A percentile compares a stretch with the other conserved stretches of the same genome.
These are phyloP conservation scores for Trinectes maculatus DNA, from an alignment of 2,113 vertebrate species.

Conservation along the genomic window DNA sequence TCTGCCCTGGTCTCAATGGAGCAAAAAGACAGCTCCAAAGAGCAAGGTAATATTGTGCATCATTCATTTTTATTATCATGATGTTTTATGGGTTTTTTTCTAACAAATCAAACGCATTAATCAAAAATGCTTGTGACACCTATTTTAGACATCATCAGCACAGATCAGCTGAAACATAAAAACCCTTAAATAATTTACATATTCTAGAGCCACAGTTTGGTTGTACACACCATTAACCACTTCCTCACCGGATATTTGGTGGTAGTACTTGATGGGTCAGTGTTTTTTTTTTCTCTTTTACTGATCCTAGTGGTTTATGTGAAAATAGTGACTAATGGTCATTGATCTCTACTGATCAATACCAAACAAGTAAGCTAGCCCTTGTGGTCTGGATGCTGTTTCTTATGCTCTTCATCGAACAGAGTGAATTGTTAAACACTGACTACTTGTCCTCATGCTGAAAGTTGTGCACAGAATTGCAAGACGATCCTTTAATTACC, in stretches of 20 bases:
- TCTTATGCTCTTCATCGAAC: too few species aligned
- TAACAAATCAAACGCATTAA: background rate
- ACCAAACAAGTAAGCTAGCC: background rate
- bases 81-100: too few species aligned
- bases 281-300: slow-evolving; percentile 20
- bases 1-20: slow-evolving; percentile 98
- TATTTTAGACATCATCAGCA: too few species aligned
- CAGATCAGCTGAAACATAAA: background rate
- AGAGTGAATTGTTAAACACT: background rate
- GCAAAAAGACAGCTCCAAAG: slow-evolving; percentile 90
- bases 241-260: background rate
- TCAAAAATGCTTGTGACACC: background rate
- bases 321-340: slow-evolving; percentile 13
- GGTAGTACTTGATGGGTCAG: slow-evolving; percentile 1
- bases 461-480: background rate
- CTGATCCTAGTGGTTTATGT: slow-evolving; percentile 19
- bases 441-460: too few species aligned
- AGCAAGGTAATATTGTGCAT: slow-evolving; percentile 85
- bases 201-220: background rate
- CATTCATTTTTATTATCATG: background rate
- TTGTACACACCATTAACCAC: background rate
- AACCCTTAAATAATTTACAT: background rate
- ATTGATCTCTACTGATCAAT: background rate
- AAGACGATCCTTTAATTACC: too few species aligned
- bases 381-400: too few species aligned